Conservation (phyloP, 2,888 invertebrate species). For the Tanypteryx hageni region DNA sequence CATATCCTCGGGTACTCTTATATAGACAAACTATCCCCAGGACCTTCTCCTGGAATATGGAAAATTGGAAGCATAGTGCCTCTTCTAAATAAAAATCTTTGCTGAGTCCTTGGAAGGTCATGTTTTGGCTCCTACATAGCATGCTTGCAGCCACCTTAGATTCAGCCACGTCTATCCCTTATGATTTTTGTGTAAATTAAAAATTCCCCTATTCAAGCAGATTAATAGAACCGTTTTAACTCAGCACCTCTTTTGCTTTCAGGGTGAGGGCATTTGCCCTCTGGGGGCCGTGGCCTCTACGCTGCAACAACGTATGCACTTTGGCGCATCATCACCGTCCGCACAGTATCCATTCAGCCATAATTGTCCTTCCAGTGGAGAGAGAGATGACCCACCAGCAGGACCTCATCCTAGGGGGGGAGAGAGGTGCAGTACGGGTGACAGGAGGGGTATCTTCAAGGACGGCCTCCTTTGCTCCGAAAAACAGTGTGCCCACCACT, state of each 20-base stretch:
- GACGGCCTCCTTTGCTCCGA: neutral
- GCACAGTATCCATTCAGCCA: neutral
- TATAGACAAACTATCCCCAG: no score
- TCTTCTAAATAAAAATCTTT: no score
- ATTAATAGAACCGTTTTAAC: no score
- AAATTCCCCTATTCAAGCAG: no score
- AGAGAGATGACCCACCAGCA: slow-evolving; percentile 41
- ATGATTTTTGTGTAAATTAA: no score
- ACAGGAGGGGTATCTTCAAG: neutral
- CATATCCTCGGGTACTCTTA: no score
- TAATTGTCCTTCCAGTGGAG: neutral
- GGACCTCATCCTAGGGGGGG: slow-evolving; percentile 42
- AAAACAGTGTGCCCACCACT: neutral
- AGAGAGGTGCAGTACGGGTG: slow-evolving; percentile 32
- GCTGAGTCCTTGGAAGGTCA: no score
- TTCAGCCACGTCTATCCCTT: no score
- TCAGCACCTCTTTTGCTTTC: neutral
- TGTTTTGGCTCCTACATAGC: no score
- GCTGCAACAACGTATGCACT: neutral
- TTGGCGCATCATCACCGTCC: neutral
- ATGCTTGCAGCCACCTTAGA: no score
- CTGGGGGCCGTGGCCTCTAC: neutral
- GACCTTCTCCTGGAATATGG: no score
- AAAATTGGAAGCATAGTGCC: no score
- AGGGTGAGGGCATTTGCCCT: slow-evolving; percentile 9